Base-by-base conservation (phyloP, 1,140 invertebrate species). In the Drosophila parvula region DNA sequence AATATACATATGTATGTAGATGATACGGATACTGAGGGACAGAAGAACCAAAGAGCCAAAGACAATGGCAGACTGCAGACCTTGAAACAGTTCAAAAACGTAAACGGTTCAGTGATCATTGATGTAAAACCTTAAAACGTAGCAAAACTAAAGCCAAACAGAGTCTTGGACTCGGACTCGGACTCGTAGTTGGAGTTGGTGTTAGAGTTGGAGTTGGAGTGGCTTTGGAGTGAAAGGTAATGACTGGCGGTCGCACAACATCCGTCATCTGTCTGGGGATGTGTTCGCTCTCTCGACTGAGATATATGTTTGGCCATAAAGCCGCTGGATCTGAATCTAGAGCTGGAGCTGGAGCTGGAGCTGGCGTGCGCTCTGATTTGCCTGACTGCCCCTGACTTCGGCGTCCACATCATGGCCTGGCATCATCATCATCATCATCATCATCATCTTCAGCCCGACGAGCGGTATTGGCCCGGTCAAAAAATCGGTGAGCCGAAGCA, bases 51-150 rank as follows among this genome's bases (percentile, higher is more conserved):
- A 60, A 76, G 58, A 59, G 62, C 74, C 69, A 28, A 57, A 60
- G 59, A 78, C 75, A 78, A 78, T 78, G 65, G 65, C 75, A 63
- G 65, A 68, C 74, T 45, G 75, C 74, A 91, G 90, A 91, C 90
- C 90, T 91, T 91, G 90, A 91, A 91, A 91, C 90, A 91, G 90
- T 91, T 91, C 90, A 91, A 91, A 91, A 91, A 79, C 86, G 86
- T 91, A 90, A 91, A 91, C 86, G 90, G 90, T 91, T 91, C 90
- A 91, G 88, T 91, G 90, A 91, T 90, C 90, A 91, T 90, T 90
- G 83, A 91, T 86, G 82, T 81, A 86, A 90, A 90, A 75, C 77
- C 70, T 78, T 36, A 69, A 76, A 68, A 69, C 74, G 63, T 62
- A 67, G 74, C 63, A 77, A 76, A 67, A 62, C 64, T 60, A 65